A percentile compares a stretch with the other conserved stretches of the same genome.
phyloP scores from a whole-genome alignment of 1,140 invertebrate genomes.

The Eufriesea mexicana region DNA sequence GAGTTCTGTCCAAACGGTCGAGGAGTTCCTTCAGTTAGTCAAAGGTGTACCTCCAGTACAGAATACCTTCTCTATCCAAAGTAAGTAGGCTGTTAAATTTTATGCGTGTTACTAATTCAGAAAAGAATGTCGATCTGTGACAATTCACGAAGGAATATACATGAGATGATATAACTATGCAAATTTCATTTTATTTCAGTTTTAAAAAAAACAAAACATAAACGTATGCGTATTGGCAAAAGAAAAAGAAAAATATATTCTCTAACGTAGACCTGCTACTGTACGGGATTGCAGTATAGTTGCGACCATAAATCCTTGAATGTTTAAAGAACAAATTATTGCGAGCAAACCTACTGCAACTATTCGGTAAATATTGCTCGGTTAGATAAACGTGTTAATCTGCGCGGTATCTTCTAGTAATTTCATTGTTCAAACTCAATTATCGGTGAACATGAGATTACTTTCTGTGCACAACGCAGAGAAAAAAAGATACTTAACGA shows the following conservation, averaged over 20 bases:
- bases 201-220: neutral
- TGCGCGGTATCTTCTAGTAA: neutral
- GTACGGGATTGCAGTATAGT: neutral
- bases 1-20: conserved; percentile 38
- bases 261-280: neutral
- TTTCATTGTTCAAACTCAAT: conserved; percentile 4
- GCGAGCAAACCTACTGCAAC: conserved; percentile 1
- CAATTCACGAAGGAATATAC: conserved; percentile 83
- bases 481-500: conserved; percentile 68
- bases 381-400: neutral
- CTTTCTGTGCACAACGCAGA: neutral
- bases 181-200: conserved; percentile 17
- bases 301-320: neutral
- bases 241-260: neutral
- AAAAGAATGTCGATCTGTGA: conserved; percentile 75
- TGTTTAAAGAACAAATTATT: conserved; percentile 11
- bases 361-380: neutral
- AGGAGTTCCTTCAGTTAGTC: conserved; percentile 60
- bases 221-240: neutral
- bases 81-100: conserved; percentile 42
- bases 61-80: neutral
- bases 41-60: conserved; percentile 27
- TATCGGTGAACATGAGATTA: conserved; percentile 29
- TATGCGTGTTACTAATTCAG: conserved; percentile 15
- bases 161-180: neutral